Conservation (phyloP, 2,797 vertebrate species). For the Cygnus olor region DNA sequence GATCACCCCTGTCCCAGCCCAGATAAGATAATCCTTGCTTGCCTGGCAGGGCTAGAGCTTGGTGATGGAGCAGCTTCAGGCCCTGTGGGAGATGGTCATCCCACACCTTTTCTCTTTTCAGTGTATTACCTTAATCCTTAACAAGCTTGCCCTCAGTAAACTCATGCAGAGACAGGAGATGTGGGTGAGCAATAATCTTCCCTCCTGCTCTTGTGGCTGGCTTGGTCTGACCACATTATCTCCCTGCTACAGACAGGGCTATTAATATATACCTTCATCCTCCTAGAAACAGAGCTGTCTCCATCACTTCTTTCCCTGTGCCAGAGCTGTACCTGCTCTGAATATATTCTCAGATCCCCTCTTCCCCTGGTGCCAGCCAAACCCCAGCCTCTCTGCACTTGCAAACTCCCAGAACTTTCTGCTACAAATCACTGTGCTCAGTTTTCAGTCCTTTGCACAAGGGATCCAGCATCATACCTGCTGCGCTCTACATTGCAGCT, state of each 20-base stretch:
- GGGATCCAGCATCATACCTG: neutral
- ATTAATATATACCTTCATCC: no score
- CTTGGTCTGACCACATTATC: neutral
- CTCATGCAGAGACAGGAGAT: neutral
- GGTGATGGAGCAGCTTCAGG: neutral
- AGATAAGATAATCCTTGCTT: constrained; percentile 10
- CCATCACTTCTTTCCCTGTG: no score
- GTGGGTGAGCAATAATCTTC: neutral
- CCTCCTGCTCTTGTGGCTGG: neutral
- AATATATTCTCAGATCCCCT: neutral
- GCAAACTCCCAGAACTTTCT: neutral
- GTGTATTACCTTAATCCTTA: neutral
- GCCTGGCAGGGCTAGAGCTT: neutral
- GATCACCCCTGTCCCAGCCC: neutral
- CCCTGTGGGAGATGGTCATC: neutral
- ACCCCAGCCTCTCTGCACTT: neutral
- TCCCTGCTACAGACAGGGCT: neutral
- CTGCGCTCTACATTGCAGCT: neutral
- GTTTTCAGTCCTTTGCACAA: neutral
- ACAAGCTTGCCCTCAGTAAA: neutral
- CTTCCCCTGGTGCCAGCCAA: neutral
- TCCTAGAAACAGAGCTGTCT: neutral
- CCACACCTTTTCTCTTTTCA: neutral
- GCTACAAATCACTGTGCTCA: neutral
- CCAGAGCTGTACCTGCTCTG: neutral